Conservation (phyloP, 2,888 invertebrate genomes). For the Hypena proboscidalis region DNA sequence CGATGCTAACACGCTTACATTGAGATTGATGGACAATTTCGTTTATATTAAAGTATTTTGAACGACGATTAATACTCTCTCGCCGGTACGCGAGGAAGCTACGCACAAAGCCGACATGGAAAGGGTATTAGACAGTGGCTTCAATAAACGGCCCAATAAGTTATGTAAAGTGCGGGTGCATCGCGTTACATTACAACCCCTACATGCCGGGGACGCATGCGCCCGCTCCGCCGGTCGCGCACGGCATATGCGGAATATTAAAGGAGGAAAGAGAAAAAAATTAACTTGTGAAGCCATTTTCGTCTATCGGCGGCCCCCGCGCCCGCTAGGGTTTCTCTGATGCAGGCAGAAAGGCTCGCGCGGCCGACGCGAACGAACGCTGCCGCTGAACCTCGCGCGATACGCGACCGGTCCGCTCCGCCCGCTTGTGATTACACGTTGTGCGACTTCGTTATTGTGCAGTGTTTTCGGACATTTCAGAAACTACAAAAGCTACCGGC, state of each 20-base stretch:
- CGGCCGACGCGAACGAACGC: constrained; percentile 67
- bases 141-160: constrained; percentile 83
- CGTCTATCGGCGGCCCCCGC: constrained; percentile 81
- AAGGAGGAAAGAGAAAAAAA: constrained; percentile 86
- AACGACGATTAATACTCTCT: constrained; percentile 74
- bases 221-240: constrained; percentile 77
- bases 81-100: constrained; percentile 63
- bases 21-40: constrained; percentile 70
- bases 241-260: constrained; percentile 85
- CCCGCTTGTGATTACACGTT: constrained; percentile 64
- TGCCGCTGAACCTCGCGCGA: constrained; percentile 26
- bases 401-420: constrained; percentile 58
- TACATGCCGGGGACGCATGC: constrained; percentile 77
- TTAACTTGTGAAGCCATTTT: constrained; percentile 86
- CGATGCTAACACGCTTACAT: constrained; percentile 48
- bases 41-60: constrained; percentile 63
- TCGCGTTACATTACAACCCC: constrained; percentile 82
- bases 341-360: constrained; percentile 75
- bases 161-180: constrained; percentile 84
- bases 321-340: constrained; percentile 72
- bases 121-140: constrained; percentile 82
- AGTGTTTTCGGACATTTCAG: constrained; percentile 62
- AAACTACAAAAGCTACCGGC: constrained; percentile 45
- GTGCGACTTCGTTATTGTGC: constrained; percentile 70
- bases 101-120: constrained; percentile 77